Percentiles rank a stretch among this genome's conserved stretches.
Conservation (phyloP, 2,797 vertebrate genomes). For the Anguilla pacifica region DNA sequence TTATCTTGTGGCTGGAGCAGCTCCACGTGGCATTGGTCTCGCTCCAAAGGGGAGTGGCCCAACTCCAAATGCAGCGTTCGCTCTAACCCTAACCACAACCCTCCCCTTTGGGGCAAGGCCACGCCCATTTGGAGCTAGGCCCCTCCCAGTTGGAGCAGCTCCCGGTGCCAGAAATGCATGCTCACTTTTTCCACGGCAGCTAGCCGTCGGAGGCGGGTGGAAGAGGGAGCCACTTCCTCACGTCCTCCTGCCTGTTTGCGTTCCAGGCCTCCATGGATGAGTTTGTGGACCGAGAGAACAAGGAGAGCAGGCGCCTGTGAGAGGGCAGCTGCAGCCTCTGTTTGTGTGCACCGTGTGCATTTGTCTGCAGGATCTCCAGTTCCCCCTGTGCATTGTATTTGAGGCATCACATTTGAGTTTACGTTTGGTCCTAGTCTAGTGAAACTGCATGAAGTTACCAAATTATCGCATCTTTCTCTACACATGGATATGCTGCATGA, state of each 20-base stretch:
- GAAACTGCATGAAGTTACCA: background rate
- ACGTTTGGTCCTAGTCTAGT: background rate
- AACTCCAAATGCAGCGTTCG: too few relatives aligned
- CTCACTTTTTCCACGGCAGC: background rate
- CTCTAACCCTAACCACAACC: too few relatives aligned
- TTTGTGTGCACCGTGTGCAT: constrained; percentile 59
- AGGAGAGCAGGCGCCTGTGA: constrained; percentile 62
- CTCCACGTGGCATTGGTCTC: too few relatives aligned
- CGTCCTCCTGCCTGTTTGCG: background rate
- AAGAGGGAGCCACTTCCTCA: background rate
- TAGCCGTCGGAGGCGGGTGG: background rate
- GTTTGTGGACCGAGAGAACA: constrained; percentile 61
- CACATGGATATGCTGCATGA: background rate
- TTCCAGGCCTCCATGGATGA: constrained; percentile 72
- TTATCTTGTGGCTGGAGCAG: too few relatives aligned
- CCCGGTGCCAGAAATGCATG: too few relatives aligned
- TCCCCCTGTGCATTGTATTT: background rate
- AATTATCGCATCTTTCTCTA: background rate
- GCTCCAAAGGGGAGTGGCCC: too few relatives aligned
- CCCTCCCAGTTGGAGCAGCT: too few relatives aligned
- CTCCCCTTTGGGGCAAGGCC: too few relatives aligned
- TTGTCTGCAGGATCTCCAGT: background rate
- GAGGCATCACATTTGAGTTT: background rate
- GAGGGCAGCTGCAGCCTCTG: background rate
- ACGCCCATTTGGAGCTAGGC: too few relatives aligned